Percentiles rank a stretch among this genome's conserved stretches.
Evolutionary conservation across 2,797 vertebrate species (phyloP).

Genomic region (Mus minutoides): DNA sequence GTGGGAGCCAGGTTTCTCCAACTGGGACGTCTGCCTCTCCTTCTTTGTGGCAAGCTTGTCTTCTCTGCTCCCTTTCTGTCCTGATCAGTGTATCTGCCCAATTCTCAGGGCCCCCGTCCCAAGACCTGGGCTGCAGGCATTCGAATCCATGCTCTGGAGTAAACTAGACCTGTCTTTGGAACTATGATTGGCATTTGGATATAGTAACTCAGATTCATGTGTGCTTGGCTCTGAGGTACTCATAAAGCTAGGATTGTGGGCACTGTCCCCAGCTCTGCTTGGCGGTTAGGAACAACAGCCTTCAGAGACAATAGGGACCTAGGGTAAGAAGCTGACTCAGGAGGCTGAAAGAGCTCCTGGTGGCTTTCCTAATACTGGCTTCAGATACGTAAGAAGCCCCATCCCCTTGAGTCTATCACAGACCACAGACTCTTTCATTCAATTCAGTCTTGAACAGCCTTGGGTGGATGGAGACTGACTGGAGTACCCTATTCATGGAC

Average conservation of each 20-base stretch:
- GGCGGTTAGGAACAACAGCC: not conserved
- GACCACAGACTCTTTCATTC: not conserved
- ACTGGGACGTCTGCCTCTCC: not conserved
- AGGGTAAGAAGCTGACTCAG: not conserved
- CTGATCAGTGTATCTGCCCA: not conserved
- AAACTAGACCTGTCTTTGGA: not conserved
- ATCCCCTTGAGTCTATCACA: not conserved
- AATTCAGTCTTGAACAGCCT: not conserved
- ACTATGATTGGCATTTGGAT: not conserved
- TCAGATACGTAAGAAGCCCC: not conserved
- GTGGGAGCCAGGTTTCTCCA: not conserved
- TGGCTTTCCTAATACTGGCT: not conserved
- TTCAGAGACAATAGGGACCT: not conserved
- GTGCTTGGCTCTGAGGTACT: not conserved
- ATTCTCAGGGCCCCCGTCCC: not conserved
- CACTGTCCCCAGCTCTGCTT: accelerated
- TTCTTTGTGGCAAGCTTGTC: no score
- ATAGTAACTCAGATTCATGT: not conserved
- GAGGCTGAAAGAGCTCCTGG: not conserved
- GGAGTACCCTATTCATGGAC: not conserved
- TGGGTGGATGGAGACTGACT: not conserved
- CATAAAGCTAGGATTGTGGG: not conserved
- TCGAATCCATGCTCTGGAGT: not conserved
- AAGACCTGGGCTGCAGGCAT: not conserved
- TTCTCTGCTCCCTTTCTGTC: not conserved